Percentiles rank a stretch among this genome's conserved stretches.
Evolutionary conservation across 2,113 vertebrate genomes (phyloP).

Genomic region (Hemibagrus wyckioides): DNA sequence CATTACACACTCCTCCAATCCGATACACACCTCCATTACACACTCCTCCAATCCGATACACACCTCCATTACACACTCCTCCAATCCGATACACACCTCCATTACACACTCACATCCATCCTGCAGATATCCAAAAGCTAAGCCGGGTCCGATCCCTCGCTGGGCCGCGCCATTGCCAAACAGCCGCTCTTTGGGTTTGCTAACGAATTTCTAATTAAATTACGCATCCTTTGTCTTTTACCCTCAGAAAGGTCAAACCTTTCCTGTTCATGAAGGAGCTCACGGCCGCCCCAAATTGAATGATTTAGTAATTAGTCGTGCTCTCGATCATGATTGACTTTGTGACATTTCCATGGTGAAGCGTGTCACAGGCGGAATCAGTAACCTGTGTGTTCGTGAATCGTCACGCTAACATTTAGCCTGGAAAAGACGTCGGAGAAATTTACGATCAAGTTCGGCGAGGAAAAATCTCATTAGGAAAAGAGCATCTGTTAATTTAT

Average conservation of each 20-base stretch:
- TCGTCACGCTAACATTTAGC: not conserved
- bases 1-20: not conserved
- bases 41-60: not conserved
- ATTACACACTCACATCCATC: not conserved
- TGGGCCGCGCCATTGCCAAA: not conserved
- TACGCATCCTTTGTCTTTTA: slow-evolving; percentile 33
- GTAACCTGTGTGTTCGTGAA: slow-evolving; percentile 11
- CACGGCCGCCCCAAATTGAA: slow-evolving; percentile 21
- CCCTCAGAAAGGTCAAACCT: slow-evolving; percentile 52
- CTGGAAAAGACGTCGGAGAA: not conserved
- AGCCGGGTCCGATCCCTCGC: not conserved
- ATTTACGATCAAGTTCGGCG: not conserved
- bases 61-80: not conserved
- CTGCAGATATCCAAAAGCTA: not conserved
- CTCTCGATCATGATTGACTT: slow-evolving; percentile 32
- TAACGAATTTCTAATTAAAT: slow-evolving; percentile 51
- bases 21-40: not conserved
- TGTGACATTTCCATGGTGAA: slow-evolving; percentile 10
- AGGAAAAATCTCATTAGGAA: not conserved
- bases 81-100: not conserved
- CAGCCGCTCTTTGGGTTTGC: slow-evolving; percentile 31
- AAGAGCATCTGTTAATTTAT: not conserved
- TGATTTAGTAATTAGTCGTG: slow-evolving; percentile 43
- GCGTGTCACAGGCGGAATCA: slow-evolving; percentile 1
- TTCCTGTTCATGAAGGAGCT: slow-evolving; percentile 37